Evolutionary conservation across 2,888 invertebrate genomes (phyloP), one percentile per base, ranked within the genome.

Genomic region (Elegia similella): DNA sequence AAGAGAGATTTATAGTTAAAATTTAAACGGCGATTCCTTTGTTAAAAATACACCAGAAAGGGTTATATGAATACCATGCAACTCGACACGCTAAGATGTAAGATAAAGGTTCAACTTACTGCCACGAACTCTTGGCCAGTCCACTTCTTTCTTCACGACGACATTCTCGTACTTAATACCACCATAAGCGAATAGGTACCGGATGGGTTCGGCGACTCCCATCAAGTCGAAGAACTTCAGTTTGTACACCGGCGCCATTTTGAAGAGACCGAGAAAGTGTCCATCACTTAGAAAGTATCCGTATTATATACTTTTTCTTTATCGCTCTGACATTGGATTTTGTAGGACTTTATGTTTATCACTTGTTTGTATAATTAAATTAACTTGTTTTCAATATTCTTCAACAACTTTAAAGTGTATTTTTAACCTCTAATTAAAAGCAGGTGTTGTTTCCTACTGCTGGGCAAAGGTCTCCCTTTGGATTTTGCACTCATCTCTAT

Each of bases 161-260:
- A 73, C 42, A 54, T 76, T 75, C 43, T 76, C 75, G 57, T 73
- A 77, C 58, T 69, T 67, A 42, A 77, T 67, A 57, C 71, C 72
- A 23, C 75, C 76, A 62, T 76, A 77, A 52, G 76, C 72, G 6
- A 78, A 60, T 46, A 78, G 30, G 59, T 78, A 78, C 65, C 73
- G 71, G 42, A 77, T 72, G 59, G 78, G 73, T 44, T 78, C 78
- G 16, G 67, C 73, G 15, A 74, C 58, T 38, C 78, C 80, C 73
- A 76, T 76, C 43, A 66, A 64, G 64, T 75, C 65, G 60, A 77
- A 78, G 54, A 70, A 80, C 57, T 73, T 79, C 38, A 80, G 64
- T 43, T 71, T 71, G 63, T 70, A 73, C 17, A 69, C 67, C 2
- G 72, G 67, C 13, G 71, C 68, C 70, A 70, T 75, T 60, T 62